Base-by-base conservation (phyloP, 2,797 vertebrate species). In the Podarcis lilfordi region DNA sequence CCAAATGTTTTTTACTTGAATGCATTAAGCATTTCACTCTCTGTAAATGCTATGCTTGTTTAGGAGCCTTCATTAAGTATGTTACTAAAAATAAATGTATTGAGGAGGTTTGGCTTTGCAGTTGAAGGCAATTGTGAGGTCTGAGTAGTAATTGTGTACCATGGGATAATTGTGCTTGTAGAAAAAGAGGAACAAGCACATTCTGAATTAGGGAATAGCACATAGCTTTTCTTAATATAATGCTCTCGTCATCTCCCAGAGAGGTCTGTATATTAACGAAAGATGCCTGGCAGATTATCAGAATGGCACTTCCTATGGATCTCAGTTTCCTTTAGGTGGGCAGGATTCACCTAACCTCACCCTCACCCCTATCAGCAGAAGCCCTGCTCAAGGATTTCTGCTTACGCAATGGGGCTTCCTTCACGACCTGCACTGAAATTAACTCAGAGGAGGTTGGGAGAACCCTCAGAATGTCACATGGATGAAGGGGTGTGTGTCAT, bases 71-170 rank as follows among this genome's bases (percentile, higher is more conserved):
- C 68, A 43, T 88, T 89, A 59, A 3, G 74, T 43, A 69, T 0
- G 75, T 71, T 76, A 74, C 90, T 95, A 94, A 94, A 95, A 96
- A 95, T 94, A 94, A 87, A 91, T 1, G 1, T 81, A 82, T 82
- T 89, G 89, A 91, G 91, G 91, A 94, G 91, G 88, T 68, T 92
- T 89, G 93, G 11, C 2, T 91, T 79, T 86, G 84, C 92, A 91
- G 88, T 25, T 86, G 55, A 86, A 85, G 91, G 90, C 87, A 61
- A 37, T 75, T 88, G 79, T 89, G 78, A 79, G 90, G 85, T 59
- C 89, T 61, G 83, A 17, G 2, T 37, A 43, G 87, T 91, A 86
- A 61, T 91, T 83, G 79, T 40, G 35, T 74, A 59, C 23, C 29
- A 4, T 80, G 88, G 87, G 86, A 80, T 91, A 89, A 93, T 86